A percentile compares a stretch with the other conserved stretches of the same genome.
phyloP scores from a whole-genome alignment of 2,888 invertebrate species.

The Endomychus coccineus region DNA sequence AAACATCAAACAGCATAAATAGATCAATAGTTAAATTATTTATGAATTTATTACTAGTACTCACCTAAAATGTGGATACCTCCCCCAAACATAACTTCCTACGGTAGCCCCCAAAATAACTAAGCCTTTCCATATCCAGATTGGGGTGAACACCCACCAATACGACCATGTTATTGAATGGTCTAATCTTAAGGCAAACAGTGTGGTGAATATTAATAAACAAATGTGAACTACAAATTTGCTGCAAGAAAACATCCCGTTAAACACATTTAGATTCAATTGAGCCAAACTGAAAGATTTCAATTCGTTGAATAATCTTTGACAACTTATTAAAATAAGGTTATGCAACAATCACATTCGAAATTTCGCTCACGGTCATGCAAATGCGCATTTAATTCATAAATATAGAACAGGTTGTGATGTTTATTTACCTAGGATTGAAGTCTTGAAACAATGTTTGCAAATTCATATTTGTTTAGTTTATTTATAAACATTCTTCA shows the following conservation, averaged over 20 bases:
- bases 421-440: constrained; percentile 68
- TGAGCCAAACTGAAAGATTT: too few relatives aligned
- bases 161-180: constrained; percentile 85
- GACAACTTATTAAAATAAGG: too few relatives aligned
- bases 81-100: constrained; percentile 94
- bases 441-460: constrained; percentile 86
- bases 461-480: constrained; percentile 62
- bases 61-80: constrained; percentile 89
- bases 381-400: too few relatives aligned
- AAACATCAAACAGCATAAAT: too few relatives aligned
- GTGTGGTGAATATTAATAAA: constrained; percentile 81
- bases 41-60: too few relatives aligned
- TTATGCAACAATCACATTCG: too few relatives aligned
- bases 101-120: constrained; percentile 85
- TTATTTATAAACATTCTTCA: constrained; percentile 21
- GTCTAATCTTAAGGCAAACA: constrained; percentile 87
- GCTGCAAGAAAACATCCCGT: constrained; percentile 54
- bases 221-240: constrained; percentile 96
- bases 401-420: constrained; percentile 1
- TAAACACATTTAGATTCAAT: too few relatives aligned
- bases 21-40: too few relatives aligned
- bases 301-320: too few relatives aligned
- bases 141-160: constrained; percentile 92
- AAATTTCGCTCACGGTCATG: too few relatives aligned
- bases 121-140: constrained; percentile 96